Evolutionary conservation across 35 echinoderm and acorn worm genomes (phyloP).

Genomic region (Patiria miniata): DNA sequence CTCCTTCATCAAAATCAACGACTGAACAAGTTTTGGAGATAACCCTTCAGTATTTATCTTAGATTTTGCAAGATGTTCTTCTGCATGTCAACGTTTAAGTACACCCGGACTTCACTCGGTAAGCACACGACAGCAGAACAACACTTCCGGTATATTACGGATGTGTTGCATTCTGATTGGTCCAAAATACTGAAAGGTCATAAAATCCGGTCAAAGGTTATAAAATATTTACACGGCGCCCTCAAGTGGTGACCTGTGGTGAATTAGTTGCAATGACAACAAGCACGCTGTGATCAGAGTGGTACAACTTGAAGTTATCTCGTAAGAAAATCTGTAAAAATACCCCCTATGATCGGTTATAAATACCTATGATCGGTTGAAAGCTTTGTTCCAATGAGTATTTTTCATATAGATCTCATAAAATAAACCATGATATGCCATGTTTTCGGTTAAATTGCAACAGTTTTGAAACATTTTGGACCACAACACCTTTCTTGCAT

Average conservation of each 20-base stretch:
- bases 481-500: too few relatives aligned
- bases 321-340: too few relatives aligned
- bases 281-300: background rate
- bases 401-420: too few relatives aligned
- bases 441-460: too few relatives aligned
- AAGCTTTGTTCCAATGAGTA: too few relatives aligned
- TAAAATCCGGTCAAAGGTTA: background rate
- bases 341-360: too few relatives aligned
- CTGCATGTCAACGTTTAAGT: background rate
- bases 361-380: too few relatives aligned
- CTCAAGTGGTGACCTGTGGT: background rate
- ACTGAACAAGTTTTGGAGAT: background rate
- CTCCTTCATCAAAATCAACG: conserved; percentile 3
- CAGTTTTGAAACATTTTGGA: too few relatives aligned
- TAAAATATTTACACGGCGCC: background rate
- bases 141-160: conserved; percentile 28
- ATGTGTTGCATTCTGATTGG: conserved; percentile 67
- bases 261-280: conserved; percentile 25
- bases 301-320: too few relatives aligned
- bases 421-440: too few relatives aligned
- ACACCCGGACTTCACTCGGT: background rate
- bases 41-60: background rate
- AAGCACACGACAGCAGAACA: conserved; percentile 1
- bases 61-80: too few relatives aligned
- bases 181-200: background rate